Percentiles rank a stretch among this genome's conserved stretches.
Conservation (phyloP, 2,888 invertebrate species). For the Cristatella mucedo region DNA sequence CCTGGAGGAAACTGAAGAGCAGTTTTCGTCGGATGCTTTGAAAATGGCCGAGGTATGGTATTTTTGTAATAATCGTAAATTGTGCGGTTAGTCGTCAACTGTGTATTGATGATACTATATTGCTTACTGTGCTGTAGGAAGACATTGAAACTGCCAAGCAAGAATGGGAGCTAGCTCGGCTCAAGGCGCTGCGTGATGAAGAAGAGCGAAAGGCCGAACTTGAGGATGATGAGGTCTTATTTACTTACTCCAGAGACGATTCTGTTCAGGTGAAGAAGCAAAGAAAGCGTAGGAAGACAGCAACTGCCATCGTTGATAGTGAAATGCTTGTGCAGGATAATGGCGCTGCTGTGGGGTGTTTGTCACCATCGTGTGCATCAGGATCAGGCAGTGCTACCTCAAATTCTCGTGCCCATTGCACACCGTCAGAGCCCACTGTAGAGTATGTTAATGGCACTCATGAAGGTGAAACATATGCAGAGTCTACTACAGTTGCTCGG, state of each 20-base stretch:
- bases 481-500: too few relatives aligned
- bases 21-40: conserved; percentile 62
- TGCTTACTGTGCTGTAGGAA: neutral
- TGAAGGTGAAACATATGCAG: too few relatives aligned
- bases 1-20: conserved; percentile 69
- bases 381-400: too few relatives aligned
- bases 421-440: too few relatives aligned
- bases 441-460: too few relatives aligned
- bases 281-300: too few relatives aligned
- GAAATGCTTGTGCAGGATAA: too few relatives aligned
- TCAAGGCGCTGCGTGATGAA: conserved; percentile 41
- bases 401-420: too few relatives aligned
- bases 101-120: neutral
- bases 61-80: conserved; percentile 1
- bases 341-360: too few relatives aligned
- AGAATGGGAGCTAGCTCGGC: conserved; percentile 69
- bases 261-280: too few relatives aligned
- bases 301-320: too few relatives aligned
- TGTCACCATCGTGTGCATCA: too few relatives aligned
- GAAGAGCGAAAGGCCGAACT: conserved; percentile 35
- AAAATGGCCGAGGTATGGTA: conserved; percentile 62
- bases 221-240: conserved; percentile 45
- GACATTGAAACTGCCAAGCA: conserved; percentile 53
- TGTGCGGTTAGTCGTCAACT: neutral
- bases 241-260: conserved; percentile 61